These are phyloP conservation scores for Drosophila grimshawi DNA, from an alignment of 1,140 invertebrate species.

Conservation along the genomic window DNA sequence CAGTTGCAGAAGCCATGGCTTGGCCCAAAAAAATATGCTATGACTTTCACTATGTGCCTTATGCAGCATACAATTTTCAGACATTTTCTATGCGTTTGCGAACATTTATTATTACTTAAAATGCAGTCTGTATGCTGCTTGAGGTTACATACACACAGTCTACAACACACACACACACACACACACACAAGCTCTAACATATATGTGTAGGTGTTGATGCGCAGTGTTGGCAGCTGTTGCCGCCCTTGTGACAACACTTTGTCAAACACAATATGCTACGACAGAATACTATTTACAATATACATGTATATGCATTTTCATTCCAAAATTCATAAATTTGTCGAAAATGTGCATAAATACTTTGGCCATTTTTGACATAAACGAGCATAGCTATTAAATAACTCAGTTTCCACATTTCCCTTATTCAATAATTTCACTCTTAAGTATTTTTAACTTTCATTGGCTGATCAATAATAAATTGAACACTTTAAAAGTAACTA, in stretches of 20 bases:
- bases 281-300: constrained; percentile 12
- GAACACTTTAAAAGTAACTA: not conserved
- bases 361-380: constrained; percentile 25
- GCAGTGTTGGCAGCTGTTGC: constrained; percentile 75
- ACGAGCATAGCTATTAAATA: constrained; percentile 12
- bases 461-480: constrained; percentile 3
- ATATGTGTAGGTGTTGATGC: constrained; percentile 63
- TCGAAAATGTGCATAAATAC: constrained; percentile 69
- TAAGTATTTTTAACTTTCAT: not conserved
- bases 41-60: constrained; percentile 27
- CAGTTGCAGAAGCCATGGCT: constrained; percentile 36
- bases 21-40: constrained; percentile 28
- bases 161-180: constrained; percentile 6
- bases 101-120: constrained; percentile 68
- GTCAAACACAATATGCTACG: constrained; percentile 30
- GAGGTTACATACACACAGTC: constrained; percentile 38
- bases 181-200: not conserved
- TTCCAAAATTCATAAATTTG: constrained; percentile 67
- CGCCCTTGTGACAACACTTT: constrained; percentile 72
- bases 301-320: constrained; percentile 45
- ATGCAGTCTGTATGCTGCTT: constrained; percentile 24
- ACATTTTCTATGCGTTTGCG: constrained; percentile 8
- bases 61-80: constrained; percentile 4
- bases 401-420: constrained; percentile 5
- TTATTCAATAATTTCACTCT: constrained; percentile 4